Base-by-base conservation (phyloP, 2,888 invertebrate species). In the Papilio demoleus region DNA sequence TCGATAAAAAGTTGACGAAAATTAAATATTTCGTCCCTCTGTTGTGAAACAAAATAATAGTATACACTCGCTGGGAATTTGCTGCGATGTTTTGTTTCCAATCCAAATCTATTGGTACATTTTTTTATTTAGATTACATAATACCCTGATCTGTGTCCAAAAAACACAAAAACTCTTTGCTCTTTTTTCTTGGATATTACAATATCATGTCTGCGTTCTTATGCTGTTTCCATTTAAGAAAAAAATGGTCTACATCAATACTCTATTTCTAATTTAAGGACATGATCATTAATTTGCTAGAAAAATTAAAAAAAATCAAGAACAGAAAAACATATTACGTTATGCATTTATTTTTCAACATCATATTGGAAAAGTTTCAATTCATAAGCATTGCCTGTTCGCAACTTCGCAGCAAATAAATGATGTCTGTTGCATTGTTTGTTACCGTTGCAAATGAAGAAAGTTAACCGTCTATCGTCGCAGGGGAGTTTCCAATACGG, bases 1-100 rank as follows among this genome's bases (percentile, higher is more conserved):
- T 82, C 78, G 80, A 82, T 82, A 81, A 79, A 79, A 82, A 68
- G 76, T 83, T 81, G 77, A 76, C 77, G 74, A 78, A 82, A 83
- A 80, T 84, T 80, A 80, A 81, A 82, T 78, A 80, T 77, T 73
- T 70, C 68, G 71, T 71, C 75, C 75, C 75, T 70, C 71, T 58
- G 70, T 71, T 72, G 68, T 70, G 70, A 75, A 75, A 73, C 73
- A 72, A 76, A 76, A 76, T 56, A 42, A 62, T 61, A n/a, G 19
- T 40, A 47, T 42, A n/a, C 53, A 50, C 38, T 67, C 53, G 72
- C 70, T 75, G 74, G 67, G 58, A 38, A 17, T 53, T 9, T 27
- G 31, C 12, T 40, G 14, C 8, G 31, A 61, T 50, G 24, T 61
- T 61, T 61, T 67, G 12, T 22, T 59, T 59, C 6, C 36, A 38